Evolutionary conservation across 2,888 invertebrate species (phyloP).

Genomic region (Mythimna impura): DNA sequence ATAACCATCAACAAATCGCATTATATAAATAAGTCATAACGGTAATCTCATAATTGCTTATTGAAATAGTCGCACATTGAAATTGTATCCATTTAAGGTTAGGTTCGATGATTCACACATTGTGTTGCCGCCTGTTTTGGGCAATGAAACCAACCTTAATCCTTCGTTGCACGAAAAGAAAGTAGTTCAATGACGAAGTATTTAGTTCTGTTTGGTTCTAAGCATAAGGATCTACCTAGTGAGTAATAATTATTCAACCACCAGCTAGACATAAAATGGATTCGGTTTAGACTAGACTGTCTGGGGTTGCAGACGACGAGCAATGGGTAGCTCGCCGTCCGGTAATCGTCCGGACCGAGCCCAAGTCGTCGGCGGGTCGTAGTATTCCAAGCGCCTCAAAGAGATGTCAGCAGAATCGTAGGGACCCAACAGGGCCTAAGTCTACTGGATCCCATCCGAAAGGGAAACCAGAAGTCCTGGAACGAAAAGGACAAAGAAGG

Average conservation of each 20-base stretch:
- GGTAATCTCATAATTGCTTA: conserved; percentile 32
- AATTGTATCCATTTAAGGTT: conserved; percentile 44
- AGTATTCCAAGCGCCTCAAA: too few relatives aligned
- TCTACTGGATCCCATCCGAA: too few relatives aligned
- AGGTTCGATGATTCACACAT: conserved; percentile 35
- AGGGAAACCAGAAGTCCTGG: too few relatives aligned
- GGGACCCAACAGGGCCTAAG: too few relatives aligned
- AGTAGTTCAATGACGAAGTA: conserved; percentile 36
- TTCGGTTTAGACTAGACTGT: background rate
- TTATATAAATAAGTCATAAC: conserved; percentile 26
- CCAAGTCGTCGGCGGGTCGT: too few relatives aligned
- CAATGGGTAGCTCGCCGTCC: too few relatives aligned
- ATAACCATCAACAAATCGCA: background rate
- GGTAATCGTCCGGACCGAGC: too few relatives aligned
- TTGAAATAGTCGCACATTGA: conserved; percentile 40
- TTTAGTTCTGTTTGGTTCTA: conserved; percentile 12
- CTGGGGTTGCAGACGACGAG: background rate
- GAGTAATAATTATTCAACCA: background rate
- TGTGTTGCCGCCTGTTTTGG: conserved; percentile 47
- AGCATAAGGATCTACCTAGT: background rate
- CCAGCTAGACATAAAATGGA: too few relatives aligned
- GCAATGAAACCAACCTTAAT: conserved; percentile 59
- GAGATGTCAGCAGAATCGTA: too few relatives aligned
- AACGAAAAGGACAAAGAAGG: too few relatives aligned
- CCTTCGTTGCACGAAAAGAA: conserved; percentile 48